A percentile compares a stretch with the other conserved stretches of the same genome.
Conservation (phyloP, 2,113 vertebrate species). For the Hemiscyllium ocellatum region DNA sequence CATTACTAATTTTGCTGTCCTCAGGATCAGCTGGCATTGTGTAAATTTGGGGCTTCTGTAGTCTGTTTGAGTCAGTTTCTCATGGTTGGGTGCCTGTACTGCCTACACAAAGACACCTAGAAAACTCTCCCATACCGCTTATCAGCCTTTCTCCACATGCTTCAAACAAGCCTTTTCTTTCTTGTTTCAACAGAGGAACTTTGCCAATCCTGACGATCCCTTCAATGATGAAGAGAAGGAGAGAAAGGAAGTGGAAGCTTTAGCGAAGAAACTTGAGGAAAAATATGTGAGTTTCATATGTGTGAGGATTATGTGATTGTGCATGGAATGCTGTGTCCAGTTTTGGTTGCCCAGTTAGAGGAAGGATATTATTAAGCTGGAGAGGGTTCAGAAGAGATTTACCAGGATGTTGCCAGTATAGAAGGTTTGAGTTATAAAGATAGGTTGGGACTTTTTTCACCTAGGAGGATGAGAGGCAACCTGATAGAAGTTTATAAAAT, state of each 20-base stretch:
- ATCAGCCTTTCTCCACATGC: too few species aligned
- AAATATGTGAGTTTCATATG: slow-evolving; percentile 81
- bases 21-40: neutral
- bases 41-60: neutral
- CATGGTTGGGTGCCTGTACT: too few species aligned
- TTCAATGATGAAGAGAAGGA: slow-evolving; percentile 81
- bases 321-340: too few species aligned
- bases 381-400: too few species aligned
- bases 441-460: too few species aligned
- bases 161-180: neutral
- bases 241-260: slow-evolving; percentile 77
- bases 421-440: too few species aligned
- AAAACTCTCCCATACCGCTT: neutral
- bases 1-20: neutral
- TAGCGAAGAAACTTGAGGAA: slow-evolving; percentile 91
- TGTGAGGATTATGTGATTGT: neutral
- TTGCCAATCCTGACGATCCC: slow-evolving; percentile 68
- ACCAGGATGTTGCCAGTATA: too few species aligned
- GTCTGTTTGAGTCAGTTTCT: neutral
- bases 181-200: slow-evolving; percentile 54
- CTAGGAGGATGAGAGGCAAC: too few species aligned
- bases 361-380: too few species aligned
- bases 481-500: too few species aligned
- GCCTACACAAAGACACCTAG: too few species aligned
- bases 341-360: too few species aligned